phyloP scores from a whole-genome alignment of 2,113 vertebrate species.

The Microcebus griseorufus region DNA sequence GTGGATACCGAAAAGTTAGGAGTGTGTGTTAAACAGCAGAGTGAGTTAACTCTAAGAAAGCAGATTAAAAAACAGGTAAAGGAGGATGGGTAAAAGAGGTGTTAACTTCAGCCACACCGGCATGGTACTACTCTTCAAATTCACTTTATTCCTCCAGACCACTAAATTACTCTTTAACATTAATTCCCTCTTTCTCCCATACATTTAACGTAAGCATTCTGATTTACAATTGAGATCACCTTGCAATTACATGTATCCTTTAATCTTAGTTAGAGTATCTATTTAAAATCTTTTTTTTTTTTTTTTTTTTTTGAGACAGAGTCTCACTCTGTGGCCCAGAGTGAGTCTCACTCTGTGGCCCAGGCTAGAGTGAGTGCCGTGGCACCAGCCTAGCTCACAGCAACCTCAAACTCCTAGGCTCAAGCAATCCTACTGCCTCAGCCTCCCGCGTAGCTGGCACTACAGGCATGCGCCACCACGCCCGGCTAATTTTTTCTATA shows the following conservation, averaged over 20 bases:
- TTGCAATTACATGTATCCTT: slow-evolving; percentile 1
- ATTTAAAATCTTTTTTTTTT: not conserved
- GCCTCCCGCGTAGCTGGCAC: too few species aligned
- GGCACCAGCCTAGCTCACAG: too few species aligned
- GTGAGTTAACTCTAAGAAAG: not conserved
- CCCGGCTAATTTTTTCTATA: too few species aligned
- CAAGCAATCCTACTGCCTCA: too few species aligned
- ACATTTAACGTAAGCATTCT: not conserved
- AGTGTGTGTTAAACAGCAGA: not conserved
- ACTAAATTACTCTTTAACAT: not conserved
- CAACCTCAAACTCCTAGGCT: too few species aligned
- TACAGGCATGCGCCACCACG: too few species aligned
- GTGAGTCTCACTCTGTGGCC: too few species aligned
- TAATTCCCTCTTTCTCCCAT: not conserved
- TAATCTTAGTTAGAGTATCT: not conserved
- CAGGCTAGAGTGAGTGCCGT: too few species aligned
- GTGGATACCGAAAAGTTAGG: not conserved
- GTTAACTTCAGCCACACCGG: too few species aligned
- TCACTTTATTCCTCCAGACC: not conserved
- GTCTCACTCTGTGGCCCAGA: too few species aligned
- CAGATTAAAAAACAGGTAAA: not conserved
- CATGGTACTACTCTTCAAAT: not conserved
- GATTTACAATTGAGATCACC: slow-evolving; percentile 11
- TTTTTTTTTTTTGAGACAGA: not conserved
- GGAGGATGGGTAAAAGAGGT: not conserved